Evolutionary conservation across 2,113 vertebrate species (phyloP).

Genomic region (Trinectes maculatus): DNA sequence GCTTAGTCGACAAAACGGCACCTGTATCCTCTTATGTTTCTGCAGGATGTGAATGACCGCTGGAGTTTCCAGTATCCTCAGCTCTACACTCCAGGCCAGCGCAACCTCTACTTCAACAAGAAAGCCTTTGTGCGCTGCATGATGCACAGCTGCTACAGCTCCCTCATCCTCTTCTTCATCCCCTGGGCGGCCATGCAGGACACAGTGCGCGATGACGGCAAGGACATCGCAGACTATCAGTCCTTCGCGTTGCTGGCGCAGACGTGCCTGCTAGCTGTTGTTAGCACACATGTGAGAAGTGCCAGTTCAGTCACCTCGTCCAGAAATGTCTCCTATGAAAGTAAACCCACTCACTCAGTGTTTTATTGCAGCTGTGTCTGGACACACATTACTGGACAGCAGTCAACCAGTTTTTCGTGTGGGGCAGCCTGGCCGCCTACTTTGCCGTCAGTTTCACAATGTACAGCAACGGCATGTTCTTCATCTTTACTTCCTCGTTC

Average conservation of each 20-base stretch:
- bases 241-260: conserved; percentile 92
- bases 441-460: conserved; percentile 91
- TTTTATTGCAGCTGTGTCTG: conserved; percentile 85
- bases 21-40: not conserved
- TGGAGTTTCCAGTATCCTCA: conserved; percentile 92
- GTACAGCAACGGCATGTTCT: conserved; percentile 92
- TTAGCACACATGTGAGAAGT: conserved; percentile 86
- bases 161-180: conserved; percentile 93
- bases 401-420: conserved; percentile 93
- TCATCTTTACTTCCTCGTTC: conserved; percentile 88
- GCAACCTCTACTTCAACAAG: conserved; percentile 92
- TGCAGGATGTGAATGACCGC: conserved; percentile 91
- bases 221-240: conserved; percentile 91
- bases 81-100: conserved; percentile 91
- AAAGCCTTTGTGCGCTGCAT: conserved; percentile 85
- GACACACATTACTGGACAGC: conserved; percentile 93
- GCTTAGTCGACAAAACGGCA: no score
- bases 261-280: conserved; percentile 89
- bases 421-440: conserved; percentile 94
- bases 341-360: no score
- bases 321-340: no score
- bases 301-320: no score
- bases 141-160: conserved; percentile 91
- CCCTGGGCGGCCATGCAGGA: conserved; percentile 87
- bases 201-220: conserved; percentile 88